Conservation (phyloP, 2,113 vertebrate genomes). For the Channa maculata region DNA sequence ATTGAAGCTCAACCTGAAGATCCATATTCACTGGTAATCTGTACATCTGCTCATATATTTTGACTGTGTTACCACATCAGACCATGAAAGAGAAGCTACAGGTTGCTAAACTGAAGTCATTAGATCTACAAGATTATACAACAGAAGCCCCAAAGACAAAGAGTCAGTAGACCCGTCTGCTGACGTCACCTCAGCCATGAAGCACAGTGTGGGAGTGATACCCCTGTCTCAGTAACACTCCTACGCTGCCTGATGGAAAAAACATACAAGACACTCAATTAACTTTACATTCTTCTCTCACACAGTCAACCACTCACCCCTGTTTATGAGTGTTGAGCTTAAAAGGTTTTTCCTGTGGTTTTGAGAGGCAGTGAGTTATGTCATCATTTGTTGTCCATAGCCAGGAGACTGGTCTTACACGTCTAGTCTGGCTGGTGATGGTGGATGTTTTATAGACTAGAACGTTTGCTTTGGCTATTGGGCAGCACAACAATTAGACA, state of each 20-base stretch:
- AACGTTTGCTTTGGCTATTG: background rate
- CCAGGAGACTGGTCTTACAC: background rate
- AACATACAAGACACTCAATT: background rate
- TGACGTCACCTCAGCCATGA: constrained; percentile 8
- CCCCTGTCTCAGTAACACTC: background rate
- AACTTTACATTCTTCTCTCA: constrained; percentile 3
- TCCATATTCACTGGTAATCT: background rate
- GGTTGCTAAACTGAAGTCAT: constrained; percentile 11
- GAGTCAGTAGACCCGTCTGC: constrained; percentile 14
- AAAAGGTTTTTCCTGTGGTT: background rate
- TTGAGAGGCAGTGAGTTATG: background rate
- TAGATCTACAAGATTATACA: constrained; percentile 24
- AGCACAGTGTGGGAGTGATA: constrained; percentile 10
- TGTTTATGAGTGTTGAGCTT: background rate
- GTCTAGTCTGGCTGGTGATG: background rate
- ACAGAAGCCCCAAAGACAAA: constrained; percentile 27
- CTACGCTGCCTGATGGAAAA: constrained; percentile 13
- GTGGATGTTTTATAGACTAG: background rate
- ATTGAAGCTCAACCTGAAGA: background rate
- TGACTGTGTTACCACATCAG: background rate
- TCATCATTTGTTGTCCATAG: background rate
- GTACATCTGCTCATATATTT: constrained; percentile 2
- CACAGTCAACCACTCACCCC: background rate
- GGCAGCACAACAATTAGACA: background rate
- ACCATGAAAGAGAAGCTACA: constrained; percentile 8